phyloP scores from a whole-genome alignment of 2,113 vertebrate genomes.

The Panthera leo region DNA sequence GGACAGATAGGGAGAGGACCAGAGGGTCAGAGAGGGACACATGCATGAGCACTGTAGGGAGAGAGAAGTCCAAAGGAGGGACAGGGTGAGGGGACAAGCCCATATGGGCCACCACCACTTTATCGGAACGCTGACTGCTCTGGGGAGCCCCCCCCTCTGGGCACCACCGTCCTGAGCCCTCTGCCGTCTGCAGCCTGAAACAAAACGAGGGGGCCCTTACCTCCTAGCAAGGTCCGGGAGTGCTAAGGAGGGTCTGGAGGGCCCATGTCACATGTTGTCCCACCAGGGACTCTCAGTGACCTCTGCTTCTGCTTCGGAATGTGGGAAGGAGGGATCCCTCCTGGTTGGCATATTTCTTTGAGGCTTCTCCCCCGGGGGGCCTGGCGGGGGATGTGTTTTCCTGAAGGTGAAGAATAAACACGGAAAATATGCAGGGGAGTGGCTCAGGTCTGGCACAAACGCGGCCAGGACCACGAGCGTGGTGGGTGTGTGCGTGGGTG shows the following conservation, averaged over 20 bases:
- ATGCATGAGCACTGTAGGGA: too few species aligned
- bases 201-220: not conserved
- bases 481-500: accelerated
- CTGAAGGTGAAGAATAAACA: not conserved
- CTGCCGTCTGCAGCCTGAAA: not conserved
- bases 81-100: not conserved
- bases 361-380: not conserved
- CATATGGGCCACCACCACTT: too few species aligned
- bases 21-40: not conserved
- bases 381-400: not conserved
- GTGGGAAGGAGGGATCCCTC: not conserved
- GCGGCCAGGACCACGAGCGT: accelerated
- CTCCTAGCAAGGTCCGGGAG: not conserved
- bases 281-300: not conserved
- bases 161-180: not conserved
- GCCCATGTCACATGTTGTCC: not conserved
- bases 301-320: not conserved
- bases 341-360: not conserved
- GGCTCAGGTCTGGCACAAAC: not conserved
- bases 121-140: not conserved
- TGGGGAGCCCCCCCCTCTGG: not conserved
- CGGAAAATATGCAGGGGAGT: not conserved
- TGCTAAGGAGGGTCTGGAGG: not conserved
- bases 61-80: too few species aligned
- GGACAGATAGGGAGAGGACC: not conserved